Conservation (phyloP, 1,140 invertebrate species). For the Euura saliciscinereae region DNA sequence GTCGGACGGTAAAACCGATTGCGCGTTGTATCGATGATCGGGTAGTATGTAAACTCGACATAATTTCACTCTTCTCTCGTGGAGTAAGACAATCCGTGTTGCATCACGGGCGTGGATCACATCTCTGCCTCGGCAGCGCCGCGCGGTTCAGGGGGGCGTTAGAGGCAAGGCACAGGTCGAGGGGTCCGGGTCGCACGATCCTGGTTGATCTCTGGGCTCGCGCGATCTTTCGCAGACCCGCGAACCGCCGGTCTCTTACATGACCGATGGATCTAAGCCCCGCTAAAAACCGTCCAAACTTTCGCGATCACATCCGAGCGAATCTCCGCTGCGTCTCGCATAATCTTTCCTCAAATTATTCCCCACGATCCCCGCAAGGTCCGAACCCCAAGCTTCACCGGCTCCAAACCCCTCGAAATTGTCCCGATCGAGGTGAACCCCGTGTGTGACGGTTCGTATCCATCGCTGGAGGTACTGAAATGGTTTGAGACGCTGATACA, state of each 20-base stretch:
- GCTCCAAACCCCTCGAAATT: neutral
- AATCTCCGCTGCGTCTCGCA: neutral
- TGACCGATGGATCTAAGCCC: neutral
- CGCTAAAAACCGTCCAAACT: neutral
- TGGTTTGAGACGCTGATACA: neutral
- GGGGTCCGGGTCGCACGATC: conserved; percentile 60
- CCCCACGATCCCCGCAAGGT: neutral
- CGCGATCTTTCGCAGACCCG: neutral
- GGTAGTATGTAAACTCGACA: conserved; percentile 1
- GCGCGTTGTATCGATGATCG: no score
- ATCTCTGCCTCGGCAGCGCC: neutral
- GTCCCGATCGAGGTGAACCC: no score
- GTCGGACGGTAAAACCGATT: no score
- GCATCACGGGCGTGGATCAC: conserved; percentile 6
- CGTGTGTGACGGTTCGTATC: neutral
- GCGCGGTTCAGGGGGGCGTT: neutral
- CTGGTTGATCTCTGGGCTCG: conserved; percentile 50
- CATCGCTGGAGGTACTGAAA: neutral
- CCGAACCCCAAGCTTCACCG: neutral
- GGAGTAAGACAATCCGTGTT: neutral
- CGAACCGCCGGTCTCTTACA: neutral
- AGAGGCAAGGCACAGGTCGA: conserved; percentile 24
- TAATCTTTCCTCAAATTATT: neutral
- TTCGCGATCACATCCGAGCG: neutral
- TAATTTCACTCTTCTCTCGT: neutral